These are phyloP conservation scores for Typhlichthys eigenmanni DNA, from an alignment of 2,797 vertebrate species.

Conservation along the genomic window DNA sequence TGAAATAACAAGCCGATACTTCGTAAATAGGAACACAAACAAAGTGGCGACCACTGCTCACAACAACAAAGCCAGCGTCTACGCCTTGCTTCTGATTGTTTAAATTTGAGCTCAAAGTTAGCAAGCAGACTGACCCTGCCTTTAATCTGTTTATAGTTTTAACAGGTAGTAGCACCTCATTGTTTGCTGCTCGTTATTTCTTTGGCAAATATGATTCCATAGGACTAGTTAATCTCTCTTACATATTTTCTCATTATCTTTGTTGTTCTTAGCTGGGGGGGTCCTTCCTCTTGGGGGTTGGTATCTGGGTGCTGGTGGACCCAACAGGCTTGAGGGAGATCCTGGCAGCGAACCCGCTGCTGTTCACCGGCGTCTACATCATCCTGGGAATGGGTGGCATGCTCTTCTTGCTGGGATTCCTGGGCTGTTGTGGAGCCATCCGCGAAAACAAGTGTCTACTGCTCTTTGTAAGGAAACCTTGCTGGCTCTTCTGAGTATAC, in stretches of 20 bases:
- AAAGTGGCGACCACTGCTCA: too few species aligned
- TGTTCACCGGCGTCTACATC: slow-evolving; percentile 91
- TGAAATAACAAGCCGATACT: too few species aligned
- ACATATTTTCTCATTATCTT: slow-evolving; percentile 29
- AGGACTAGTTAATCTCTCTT: background rate
- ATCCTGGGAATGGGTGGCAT: slow-evolving; percentile 92
- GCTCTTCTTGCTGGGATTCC: slow-evolving; percentile 94
- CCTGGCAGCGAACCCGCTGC: slow-evolving; percentile 88
- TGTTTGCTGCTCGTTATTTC: too few species aligned
- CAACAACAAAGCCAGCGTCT: too few species aligned
- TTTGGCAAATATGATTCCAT: background rate
- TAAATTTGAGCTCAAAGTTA: too few species aligned
- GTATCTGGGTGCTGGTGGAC: slow-evolving; percentile 94
- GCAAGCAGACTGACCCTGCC: too few species aligned
- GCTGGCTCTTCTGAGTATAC: slow-evolving; percentile 16
- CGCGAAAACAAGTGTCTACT: slow-evolving; percentile 97
- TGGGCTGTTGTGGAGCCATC: slow-evolving; percentile 94
- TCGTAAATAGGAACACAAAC: too few species aligned
- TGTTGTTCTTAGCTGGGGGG: slow-evolving; percentile 84
- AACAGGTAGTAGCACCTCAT: too few species aligned
- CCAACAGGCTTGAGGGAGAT: slow-evolving; percentile 95
- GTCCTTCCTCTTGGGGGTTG: slow-evolving; percentile 89
- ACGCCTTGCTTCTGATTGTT: too few species aligned
- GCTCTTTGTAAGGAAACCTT: slow-evolving; percentile 85
- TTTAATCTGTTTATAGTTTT: too few species aligned